A percentile compares a stretch with the other conserved stretches of the same genome.
Evolutionary conservation across 2,113 vertebrate species (phyloP).

Genomic region (Trematocara unimaculatum): DNA sequence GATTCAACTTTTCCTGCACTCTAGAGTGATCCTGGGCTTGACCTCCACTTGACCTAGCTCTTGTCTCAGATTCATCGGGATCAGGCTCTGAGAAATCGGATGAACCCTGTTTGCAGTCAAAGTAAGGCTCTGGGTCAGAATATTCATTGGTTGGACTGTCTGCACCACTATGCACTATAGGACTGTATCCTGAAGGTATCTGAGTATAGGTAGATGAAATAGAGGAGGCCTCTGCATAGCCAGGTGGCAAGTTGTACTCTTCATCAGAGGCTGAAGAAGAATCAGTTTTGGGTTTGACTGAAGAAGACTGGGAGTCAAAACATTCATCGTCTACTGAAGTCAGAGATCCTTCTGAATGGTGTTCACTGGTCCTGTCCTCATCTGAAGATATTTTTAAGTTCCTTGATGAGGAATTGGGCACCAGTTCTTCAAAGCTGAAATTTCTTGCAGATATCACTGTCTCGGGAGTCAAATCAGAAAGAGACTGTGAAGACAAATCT

Average conservation of each 20-base stretch:
- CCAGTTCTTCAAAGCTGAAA: constrained; percentile 55
- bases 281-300: background rate
- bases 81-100: constrained; percentile 62
- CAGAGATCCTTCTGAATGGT: constrained; percentile 1
- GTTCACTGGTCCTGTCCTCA: background rate
- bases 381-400: constrained; percentile 1
- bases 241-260: constrained; percentile 18
- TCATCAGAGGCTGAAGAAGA: constrained; percentile 34
- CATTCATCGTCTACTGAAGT: background rate
- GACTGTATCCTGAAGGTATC: background rate
- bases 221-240: background rate
- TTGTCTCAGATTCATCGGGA: constrained; percentile 10
- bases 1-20: background rate
- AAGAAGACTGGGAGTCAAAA: background rate
- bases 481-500: constrained; percentile 31
- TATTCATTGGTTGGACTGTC: constrained; percentile 19
- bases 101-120: constrained; percentile 62
- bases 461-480: constrained; percentile 48
- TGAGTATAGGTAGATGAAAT: background rate
- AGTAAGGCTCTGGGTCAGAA: constrained; percentile 61
- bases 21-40: background rate
- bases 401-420: background rate
- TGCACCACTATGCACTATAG: background rate
- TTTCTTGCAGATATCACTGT: constrained; percentile 17
- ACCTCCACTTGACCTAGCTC: background rate